A percentile compares a stretch with the other conserved stretches of the same genome.
phyloP scores from a whole-genome alignment of 2,113 vertebrate species.

The Nestor notabilis region DNA sequence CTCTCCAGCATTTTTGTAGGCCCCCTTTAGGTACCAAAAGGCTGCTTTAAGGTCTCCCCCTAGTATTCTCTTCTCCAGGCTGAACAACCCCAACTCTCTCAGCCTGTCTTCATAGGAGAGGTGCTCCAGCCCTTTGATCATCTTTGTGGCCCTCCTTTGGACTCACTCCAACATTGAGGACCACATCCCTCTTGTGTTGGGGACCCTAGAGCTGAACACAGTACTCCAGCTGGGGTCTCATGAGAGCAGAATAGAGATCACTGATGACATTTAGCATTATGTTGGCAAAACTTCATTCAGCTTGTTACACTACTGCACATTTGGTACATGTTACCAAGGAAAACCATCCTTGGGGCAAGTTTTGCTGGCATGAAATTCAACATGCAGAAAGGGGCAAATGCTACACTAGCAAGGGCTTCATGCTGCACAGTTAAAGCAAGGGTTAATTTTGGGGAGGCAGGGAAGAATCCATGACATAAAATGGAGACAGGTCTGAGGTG shows the following conservation, averaged over 20 bases:
- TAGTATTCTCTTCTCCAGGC: background rate
- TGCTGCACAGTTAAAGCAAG: background rate
- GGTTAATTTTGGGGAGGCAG: background rate
- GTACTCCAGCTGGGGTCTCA: background rate
- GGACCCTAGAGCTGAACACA: background rate
- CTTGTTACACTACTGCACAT: background rate
- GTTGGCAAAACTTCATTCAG: background rate
- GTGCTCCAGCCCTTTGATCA: background rate
- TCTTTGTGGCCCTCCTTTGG: background rate
- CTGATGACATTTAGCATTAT: background rate
- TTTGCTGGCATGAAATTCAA: background rate
- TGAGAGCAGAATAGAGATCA: background rate
- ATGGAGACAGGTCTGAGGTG: background rate
- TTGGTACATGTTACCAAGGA: background rate
- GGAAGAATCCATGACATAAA: background rate
- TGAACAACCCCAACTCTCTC: background rate
- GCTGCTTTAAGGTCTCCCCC: background rate
- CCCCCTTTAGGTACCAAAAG: background rate
- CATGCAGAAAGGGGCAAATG: fast-evolving
- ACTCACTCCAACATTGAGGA: background rate
- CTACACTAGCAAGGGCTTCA: background rate
- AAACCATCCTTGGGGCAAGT: background rate
- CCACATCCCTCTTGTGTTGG: background rate
- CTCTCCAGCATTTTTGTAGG: background rate
- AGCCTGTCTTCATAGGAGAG: background rate